These are phyloP conservation scores for Mactra quadrangularis DNA, from an alignment of 1,140 invertebrate species.

Conservation along the genomic window DNA sequence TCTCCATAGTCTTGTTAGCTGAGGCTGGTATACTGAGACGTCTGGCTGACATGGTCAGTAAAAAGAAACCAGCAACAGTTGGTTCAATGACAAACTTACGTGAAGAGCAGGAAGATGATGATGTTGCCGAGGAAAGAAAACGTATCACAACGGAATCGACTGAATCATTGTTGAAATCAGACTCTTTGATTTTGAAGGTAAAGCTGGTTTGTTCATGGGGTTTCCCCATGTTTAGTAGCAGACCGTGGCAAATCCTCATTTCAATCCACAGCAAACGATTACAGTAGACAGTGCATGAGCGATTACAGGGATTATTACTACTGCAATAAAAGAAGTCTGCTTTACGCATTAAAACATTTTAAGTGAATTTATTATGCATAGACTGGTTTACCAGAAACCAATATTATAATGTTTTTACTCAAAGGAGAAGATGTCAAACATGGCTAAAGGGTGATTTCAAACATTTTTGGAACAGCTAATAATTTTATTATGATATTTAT, in stretches of 20 bases:
- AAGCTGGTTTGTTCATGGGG: neutral
- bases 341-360: neutral
- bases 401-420: neutral
- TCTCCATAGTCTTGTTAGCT: conserved; percentile 83
- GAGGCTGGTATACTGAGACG: conserved; percentile 80
- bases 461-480: too few relatives aligned
- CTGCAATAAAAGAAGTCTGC: too few relatives aligned
- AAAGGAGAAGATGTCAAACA: neutral
- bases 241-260: too few relatives aligned
- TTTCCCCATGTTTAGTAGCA: too few relatives aligned
- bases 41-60: conserved; percentile 10
- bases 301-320: neutral
- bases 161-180: conserved; percentile 28
- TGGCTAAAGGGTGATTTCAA: too few relatives aligned
- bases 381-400: too few relatives aligned
- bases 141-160: conserved; percentile 59
- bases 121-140: conserved; percentile 68
- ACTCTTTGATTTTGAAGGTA: conserved; percentile 65
- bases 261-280: too few relatives aligned
- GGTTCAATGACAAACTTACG: conserved; percentile 15
- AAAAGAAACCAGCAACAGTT: conserved; percentile 4
- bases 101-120: conserved; percentile 61
- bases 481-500: neutral
- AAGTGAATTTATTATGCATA: neutral
- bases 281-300: neutral